Percentiles rank a stretch among this genome's conserved stretches.
phyloP scores from a whole-genome alignment of 2,113 vertebrate genomes.

The Podiceps cristatus region DNA sequence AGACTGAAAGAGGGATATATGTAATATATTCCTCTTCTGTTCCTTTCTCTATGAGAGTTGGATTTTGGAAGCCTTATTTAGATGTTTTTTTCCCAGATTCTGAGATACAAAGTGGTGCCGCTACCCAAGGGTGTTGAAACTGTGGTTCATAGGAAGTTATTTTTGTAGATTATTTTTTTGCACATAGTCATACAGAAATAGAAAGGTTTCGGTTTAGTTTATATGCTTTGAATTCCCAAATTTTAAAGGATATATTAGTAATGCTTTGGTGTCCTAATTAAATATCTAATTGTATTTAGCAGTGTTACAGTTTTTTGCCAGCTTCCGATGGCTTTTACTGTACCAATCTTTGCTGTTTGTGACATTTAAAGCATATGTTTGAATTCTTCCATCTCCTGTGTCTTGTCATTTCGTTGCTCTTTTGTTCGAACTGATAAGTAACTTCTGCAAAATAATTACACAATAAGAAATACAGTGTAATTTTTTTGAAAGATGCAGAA shows the following conservation, averaged over 20 bases:
- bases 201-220: not conserved
- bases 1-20: not conserved
- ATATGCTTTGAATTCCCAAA: not conserved
- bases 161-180: not conserved
- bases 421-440: not conserved
- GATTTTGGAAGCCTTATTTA: not conserved
- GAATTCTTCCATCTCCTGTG: not conserved
- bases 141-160: not conserved
- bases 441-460: not conserved
- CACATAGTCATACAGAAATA: not conserved
- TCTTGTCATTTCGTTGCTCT: not conserved
- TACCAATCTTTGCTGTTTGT: not conserved
- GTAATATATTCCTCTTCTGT: not conserved
- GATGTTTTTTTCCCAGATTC: not conserved
- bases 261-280: not conserved
- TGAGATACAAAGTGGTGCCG: not conserved
- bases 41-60: not conserved
- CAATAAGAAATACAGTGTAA: not conserved
- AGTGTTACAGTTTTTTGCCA: not conserved
- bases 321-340: not conserved
- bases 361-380: constrained; percentile 41
- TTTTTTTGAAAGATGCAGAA: not conserved
- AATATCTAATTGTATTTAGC: constrained; percentile 30
- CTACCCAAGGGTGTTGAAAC: not conserved
- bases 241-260: not conserved